Evolutionary conservation across 2,888 invertebrate species (phyloP).

Genomic region (Salticus scenicus): DNA sequence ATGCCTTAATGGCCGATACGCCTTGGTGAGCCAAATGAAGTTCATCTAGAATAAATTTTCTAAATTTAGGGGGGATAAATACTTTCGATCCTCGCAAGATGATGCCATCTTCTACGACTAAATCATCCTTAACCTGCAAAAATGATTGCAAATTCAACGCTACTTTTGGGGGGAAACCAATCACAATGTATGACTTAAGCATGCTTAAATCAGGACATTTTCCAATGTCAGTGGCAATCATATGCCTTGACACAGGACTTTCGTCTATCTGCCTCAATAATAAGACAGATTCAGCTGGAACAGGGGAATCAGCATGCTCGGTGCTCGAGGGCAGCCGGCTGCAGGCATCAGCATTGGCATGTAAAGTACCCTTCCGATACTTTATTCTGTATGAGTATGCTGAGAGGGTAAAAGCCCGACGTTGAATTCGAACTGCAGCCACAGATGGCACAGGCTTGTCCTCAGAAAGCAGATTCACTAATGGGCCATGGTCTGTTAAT

Average conservation of each 20-base stretch:
- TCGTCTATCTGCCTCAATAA: too few species aligned
- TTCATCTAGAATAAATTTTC: background rate
- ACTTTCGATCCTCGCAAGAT: background rate
- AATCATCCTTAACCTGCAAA: background rate
- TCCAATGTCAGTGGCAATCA: background rate
- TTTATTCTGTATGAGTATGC: conserved; percentile 74
- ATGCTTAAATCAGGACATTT: background rate
- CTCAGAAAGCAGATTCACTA: conserved; percentile 71
- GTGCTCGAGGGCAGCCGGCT: conserved; percentile 71
- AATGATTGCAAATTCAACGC: background rate
- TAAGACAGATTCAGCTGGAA: too few species aligned
- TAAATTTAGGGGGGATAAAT: background rate
- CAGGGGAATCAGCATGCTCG: background rate
- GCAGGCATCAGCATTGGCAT: conserved; percentile 73
- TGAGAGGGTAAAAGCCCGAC: conserved; percentile 70
- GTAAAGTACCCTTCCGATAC: conserved; percentile 72
- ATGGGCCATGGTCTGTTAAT: too few species aligned
- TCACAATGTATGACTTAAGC: background rate
- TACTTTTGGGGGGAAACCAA: background rate
- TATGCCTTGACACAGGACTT: background rate
- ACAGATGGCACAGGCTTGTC: conserved; percentile 67
- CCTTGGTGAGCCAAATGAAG: background rate
- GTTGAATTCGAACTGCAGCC: conserved; percentile 73
- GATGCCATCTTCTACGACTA: background rate
- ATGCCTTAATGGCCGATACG: too few species aligned